These are phyloP conservation scores for Lasioglossum figueresi DNA, from an alignment of 2,888 invertebrate genomes.

Conservation along the genomic window DNA sequence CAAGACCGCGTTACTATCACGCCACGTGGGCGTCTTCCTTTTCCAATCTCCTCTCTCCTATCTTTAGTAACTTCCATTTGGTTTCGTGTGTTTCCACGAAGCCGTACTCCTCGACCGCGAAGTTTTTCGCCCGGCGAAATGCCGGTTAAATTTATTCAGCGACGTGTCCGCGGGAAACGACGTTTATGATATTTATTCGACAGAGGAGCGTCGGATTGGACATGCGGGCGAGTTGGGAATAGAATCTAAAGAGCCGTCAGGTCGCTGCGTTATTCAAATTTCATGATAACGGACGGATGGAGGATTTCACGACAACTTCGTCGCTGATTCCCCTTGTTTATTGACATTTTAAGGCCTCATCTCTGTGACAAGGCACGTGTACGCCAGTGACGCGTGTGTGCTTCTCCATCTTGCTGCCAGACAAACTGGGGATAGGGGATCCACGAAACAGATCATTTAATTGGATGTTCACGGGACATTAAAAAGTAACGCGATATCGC, in stretches of 20 bases:
- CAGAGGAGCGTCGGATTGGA: conserved; percentile 16
- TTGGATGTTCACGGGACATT: neutral
- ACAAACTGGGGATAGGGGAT: neutral
- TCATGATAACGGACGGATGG: conserved; percentile 34
- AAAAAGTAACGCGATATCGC: neutral
- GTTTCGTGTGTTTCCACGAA: conserved; percentile 37
- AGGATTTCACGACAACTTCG: conserved; percentile 25
- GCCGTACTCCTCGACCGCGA: neutral
- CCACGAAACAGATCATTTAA: neutral
- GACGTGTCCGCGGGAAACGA: conserved; percentile 31
- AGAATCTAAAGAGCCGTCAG: conserved; percentile 26
- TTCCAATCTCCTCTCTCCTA: conserved; percentile 54
- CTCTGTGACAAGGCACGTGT: neutral
- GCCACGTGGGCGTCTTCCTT: conserved; percentile 63
- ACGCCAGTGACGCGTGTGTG: neutral
- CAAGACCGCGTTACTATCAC: conserved; percentile 44
- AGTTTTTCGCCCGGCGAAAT: conserved; percentile 29
- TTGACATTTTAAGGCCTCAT: conserved; percentile 23
- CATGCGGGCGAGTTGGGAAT: conserved; percentile 46
- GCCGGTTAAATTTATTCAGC: conserved; percentile 47
- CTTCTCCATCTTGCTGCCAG: neutral
- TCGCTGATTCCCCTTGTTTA: conserved; percentile 26
- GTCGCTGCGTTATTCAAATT: conserved; percentile 45
- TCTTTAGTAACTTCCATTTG: conserved; percentile 62
- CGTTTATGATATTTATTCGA: conserved; percentile 58